phyloP scores from a whole-genome alignment of 2,888 invertebrate species.

The Leucoma salicis region DNA sequence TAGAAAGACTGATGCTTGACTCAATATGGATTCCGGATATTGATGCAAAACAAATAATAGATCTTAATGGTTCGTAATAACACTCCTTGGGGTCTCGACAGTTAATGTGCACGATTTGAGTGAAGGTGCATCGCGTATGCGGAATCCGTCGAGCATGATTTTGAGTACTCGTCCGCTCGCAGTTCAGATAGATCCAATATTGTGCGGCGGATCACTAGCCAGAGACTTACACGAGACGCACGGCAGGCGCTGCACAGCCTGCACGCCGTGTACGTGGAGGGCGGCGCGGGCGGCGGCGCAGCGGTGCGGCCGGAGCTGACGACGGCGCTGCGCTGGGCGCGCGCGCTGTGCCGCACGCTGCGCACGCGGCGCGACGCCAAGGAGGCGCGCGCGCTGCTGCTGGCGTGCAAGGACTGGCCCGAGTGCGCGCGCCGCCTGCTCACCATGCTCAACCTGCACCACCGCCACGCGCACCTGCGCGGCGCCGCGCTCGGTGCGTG shows the following conservation, averaged over 20 bases:
- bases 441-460: conserved; percentile 93
- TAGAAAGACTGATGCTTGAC: too few species aligned
- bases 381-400: conserved; percentile 84
- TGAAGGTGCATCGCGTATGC: too few species aligned
- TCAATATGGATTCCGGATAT: too few species aligned
- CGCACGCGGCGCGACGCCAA: conserved; percentile 85
- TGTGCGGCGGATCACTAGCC: too few species aligned
- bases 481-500: conserved; percentile 86
- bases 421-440: conserved; percentile 94
- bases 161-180: too few species aligned
- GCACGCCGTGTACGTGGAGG: conserved; percentile 97
- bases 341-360: conserved; percentile 87
- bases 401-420: conserved; percentile 92
- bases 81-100: too few species aligned
- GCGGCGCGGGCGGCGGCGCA: conserved; percentile 75
- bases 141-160: too few species aligned
- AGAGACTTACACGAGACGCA: too few species aligned
- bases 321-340: conserved; percentile 90
- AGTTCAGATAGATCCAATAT: too few species aligned
- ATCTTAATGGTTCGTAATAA: too few species aligned
- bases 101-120: too few species aligned
- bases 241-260: conserved; percentile 92
- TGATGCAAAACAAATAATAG: too few species aligned
- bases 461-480: conserved; percentile 90
- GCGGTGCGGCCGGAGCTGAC: conserved; percentile 94